These are phyloP conservation scores for Drosophila setosimentum DNA, from an alignment of 2,888 invertebrate genomes.

Conservation along the genomic window DNA sequence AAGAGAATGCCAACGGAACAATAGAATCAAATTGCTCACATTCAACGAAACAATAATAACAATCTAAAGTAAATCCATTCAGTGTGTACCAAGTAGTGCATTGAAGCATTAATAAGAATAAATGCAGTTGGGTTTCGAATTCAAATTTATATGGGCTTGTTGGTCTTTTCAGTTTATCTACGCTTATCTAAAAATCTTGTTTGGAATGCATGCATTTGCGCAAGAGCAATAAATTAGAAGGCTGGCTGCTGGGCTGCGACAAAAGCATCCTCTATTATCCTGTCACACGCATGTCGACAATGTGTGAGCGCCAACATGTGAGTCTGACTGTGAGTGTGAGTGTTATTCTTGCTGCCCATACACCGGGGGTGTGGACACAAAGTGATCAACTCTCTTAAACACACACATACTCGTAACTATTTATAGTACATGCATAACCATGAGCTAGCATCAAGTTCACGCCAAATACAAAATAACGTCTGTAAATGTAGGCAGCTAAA, in stretches of 20 bases:
- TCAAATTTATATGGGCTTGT: conserved; percentile 2
- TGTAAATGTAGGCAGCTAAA: conserved; percentile 60
- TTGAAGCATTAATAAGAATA: conserved; percentile 1
- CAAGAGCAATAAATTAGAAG: conserved; percentile 41
- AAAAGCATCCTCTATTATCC: conserved; percentile 68
- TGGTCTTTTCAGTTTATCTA: conserved; percentile 21
- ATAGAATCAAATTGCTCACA: not conserved
- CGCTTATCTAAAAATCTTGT: conserved; percentile 49
- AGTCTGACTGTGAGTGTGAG: not conserved
- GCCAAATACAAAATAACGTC: conserved; percentile 52
- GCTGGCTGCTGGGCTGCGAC: conserved; percentile 37
- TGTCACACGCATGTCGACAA: conserved; percentile 64
- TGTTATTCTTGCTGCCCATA: not conserved
- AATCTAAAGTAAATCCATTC: not conserved
- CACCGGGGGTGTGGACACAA: conserved; percentile 24
- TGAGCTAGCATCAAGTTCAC: conserved; percentile 51
- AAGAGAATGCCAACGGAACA: not conserved
- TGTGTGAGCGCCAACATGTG: conserved; percentile 34
- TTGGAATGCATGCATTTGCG: conserved; percentile 45
- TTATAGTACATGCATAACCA: conserved; percentile 24
- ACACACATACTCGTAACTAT: conserved; percentile 2
- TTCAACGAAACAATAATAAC: not conserved
- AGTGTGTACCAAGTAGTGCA: not conserved
- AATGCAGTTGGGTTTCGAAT: not conserved
- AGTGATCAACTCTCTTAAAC: conserved; percentile 35